Conservation (phyloP, 2,888 invertebrate genomes). For the Linyphia triangularis region DNA sequence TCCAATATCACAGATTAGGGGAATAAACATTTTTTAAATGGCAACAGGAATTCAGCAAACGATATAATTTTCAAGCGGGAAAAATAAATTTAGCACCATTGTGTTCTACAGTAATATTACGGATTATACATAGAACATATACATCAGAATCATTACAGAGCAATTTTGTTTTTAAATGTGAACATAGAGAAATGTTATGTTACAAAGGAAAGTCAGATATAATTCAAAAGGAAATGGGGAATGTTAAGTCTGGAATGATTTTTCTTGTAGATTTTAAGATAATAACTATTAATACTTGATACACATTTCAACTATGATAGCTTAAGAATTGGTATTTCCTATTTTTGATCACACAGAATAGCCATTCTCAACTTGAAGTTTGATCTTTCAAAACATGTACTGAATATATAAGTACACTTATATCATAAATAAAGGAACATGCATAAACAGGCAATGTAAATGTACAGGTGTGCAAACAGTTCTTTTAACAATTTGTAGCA, state of each 20-base stretch:
- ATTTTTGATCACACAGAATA: constrained; percentile 21
- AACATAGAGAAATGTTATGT: not conserved
- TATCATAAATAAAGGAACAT: constrained; percentile 48
- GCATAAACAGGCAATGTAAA: constrained; percentile 17
- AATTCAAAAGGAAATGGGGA: not conserved
- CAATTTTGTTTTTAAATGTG: not conserved
- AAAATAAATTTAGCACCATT: constrained; percentile 56
- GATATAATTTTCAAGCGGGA: constrained; percentile 6
- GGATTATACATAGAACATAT: not conserved
- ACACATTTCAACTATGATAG: not conserved
- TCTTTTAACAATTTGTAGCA: constrained; percentile 7
- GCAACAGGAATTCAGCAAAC: constrained; percentile 30
- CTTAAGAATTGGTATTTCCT: not conserved
- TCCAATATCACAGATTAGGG: constrained; percentile 56
- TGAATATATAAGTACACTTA: constrained; percentile 71
- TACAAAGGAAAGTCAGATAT: not conserved
- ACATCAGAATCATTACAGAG: not conserved
- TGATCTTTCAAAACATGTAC: constrained; percentile 21
- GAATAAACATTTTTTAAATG: constrained; percentile 25
- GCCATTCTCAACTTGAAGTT: constrained; percentile 14
- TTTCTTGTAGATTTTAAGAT: not conserved
- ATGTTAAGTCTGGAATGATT: not conserved
- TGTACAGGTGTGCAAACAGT: constrained; percentile 55
- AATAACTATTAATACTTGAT: not conserved
- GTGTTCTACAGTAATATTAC: constrained; percentile 13